These are phyloP conservation scores for Scaptomyza pallida DNA, from an alignment of 1,140 invertebrate genomes.

Conservation along the genomic window DNA sequence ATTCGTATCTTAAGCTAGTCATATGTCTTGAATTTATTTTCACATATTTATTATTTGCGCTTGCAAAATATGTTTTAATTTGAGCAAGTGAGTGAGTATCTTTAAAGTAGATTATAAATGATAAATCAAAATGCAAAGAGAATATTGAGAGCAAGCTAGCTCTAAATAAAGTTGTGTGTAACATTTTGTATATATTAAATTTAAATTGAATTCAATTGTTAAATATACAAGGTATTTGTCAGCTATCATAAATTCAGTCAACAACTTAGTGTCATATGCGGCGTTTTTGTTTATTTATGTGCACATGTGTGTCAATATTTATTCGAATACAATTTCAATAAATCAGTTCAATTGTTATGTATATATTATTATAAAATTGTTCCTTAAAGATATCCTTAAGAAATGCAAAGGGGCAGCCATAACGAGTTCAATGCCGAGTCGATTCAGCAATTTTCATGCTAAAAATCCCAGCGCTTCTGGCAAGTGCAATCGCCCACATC, in stretches of 20 bases:
- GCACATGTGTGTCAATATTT: neutral
- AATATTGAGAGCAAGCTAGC: too few relatives aligned
- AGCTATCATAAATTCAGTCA: too few relatives aligned
- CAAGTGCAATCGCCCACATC: neutral
- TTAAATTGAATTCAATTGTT: too few relatives aligned
- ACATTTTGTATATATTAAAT: too few relatives aligned
- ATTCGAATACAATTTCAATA: neutral
- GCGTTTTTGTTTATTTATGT: neutral
- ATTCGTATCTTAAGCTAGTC: neutral
- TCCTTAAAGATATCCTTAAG: neutral
- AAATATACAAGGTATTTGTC: too few relatives aligned
- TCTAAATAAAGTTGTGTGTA: too few relatives aligned
- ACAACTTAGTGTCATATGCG: neutral
- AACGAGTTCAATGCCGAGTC: conserved; percentile 1
- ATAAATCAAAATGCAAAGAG: too few relatives aligned
- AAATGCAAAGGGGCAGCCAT: neutral
- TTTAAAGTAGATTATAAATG: too few relatives aligned
- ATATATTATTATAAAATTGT: neutral
- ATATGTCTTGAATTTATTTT: conserved; percentile 1
- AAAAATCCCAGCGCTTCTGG: neutral
- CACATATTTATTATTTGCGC: neutral
- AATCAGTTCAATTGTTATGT: neutral
- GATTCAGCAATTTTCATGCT: neutral
- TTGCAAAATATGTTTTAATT: neutral
- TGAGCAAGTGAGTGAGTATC: too few relatives aligned